Evolutionary conservation across 2,888 invertebrate species (phyloP), one percentile per base, ranked within the genome.

Genomic region (Lasioglossum lativentre): DNA sequence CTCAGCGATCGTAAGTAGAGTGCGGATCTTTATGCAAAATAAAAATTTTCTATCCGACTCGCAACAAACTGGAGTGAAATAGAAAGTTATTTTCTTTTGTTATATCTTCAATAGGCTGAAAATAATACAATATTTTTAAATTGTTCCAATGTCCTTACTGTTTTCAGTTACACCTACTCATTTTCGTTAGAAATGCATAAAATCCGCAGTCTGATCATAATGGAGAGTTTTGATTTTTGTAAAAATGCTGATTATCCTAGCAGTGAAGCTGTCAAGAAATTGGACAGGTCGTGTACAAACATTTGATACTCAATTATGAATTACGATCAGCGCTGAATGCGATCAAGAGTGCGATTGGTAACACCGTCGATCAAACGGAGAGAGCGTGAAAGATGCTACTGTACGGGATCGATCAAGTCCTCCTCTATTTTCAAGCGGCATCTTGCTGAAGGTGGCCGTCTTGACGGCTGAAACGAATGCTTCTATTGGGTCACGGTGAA

Each of bases 391-490:
- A 34, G 68, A 45, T 45, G 27, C 72, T 42, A 30, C 23, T 27
- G 19, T 10, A 14, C 19, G 34, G 42, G 66, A 70, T 52, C 52
- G 16, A 45, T 79, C 70, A 16, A 71, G 38, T 75, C 75, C 75
- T 59, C n/a, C 74, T 10, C 19, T 34, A 45, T 71, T 47, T 47
- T 68, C 59, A 6, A 27, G 47, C 40, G 19, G 66, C 68, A 52
- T 38, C 23, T 72, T 27, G 34, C 52, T 52, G 56, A 74, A 77
- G 40, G 68, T 59, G 63, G 40, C 30, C 23, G 66, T 56, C 70
- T 70, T 72, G 74, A 81, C 68, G 71, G 45, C 30, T 52, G 71
- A 75, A 75, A 83, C 83, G 84, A 59, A 84, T 75, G 83, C 72
- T 78, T 78, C 72, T 75, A 40, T 27, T 30, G 52, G 76, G 42